Percentiles rank a stretch among this genome's conserved stretches.
phyloP scores from a whole-genome alignment of 2,113 vertebrate species.

The Struthidea cinerea region DNA sequence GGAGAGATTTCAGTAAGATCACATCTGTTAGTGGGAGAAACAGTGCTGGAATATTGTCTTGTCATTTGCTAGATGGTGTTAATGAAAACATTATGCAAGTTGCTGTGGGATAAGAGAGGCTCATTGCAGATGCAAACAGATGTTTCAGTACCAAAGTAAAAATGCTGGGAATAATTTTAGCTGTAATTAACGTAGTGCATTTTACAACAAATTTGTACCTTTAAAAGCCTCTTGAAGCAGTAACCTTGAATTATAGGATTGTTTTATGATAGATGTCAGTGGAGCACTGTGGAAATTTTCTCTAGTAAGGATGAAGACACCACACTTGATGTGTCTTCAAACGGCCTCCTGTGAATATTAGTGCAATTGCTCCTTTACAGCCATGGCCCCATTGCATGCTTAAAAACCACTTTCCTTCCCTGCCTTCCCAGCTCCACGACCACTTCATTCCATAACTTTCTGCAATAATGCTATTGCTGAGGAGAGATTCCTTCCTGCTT shows the following conservation, averaged over 20 bases:
- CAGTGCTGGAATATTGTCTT: slow-evolving; percentile 28
- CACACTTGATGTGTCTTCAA: neutral
- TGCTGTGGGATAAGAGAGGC: slow-evolving; percentile 38
- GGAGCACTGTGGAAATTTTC: neutral
- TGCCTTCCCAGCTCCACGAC: neutral
- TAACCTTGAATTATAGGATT: slow-evolving; percentile 56
- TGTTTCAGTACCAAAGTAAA: slow-evolving; percentile 64
- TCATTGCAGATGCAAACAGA: slow-evolving; percentile 63
- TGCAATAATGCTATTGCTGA: neutral
- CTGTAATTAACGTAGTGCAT: slow-evolving; percentile 62
- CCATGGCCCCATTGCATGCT: neutral
- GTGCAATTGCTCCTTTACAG: neutral
- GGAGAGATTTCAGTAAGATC: slow-evolving; percentile 48
- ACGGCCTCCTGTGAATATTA: neutral
- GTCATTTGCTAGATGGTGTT: slow-evolving; percentile 17
- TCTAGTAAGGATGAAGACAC: neutral
- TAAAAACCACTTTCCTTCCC: neutral
- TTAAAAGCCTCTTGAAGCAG: slow-evolving; percentile 44
- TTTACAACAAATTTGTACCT: slow-evolving; percentile 53
- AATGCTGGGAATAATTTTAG: slow-evolving; percentile 66
- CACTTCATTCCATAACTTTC: neutral
- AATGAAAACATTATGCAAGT: slow-evolving; percentile 59
- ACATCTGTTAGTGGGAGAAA: slow-evolving; percentile 46
- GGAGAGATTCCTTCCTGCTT: neutral
- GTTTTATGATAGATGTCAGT: neutral